Conservation (phyloP, 2,888 invertebrate species). For the Chymomyza caudatula region DNA sequence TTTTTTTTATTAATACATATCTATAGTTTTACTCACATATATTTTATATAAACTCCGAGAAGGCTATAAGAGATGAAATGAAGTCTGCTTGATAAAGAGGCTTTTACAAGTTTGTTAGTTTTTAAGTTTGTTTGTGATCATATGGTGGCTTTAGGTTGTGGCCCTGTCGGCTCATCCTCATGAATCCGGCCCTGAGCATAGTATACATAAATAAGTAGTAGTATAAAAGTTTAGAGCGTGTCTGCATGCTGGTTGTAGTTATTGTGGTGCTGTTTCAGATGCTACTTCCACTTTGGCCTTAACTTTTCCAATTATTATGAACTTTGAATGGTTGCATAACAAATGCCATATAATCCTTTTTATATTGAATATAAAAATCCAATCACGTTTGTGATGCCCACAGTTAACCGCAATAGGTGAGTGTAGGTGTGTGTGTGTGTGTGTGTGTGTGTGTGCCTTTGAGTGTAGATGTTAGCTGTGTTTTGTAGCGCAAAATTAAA, state of each 20-base stretch:
- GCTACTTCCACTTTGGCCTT: constrained; percentile 35
- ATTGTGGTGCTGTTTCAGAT: not conserved
- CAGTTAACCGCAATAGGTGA: constrained; percentile 11
- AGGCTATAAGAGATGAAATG: no score
- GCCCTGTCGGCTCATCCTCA: no score
- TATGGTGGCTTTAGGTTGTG: no score
- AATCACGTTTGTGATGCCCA: constrained; percentile 51
- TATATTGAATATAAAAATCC: constrained; percentile 71
- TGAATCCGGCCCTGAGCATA: not conserved
- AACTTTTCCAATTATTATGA: constrained; percentile 69
- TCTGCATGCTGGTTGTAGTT: not conserved
- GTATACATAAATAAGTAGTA: not conserved
- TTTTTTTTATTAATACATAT: no score
- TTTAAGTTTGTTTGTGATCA: no score
- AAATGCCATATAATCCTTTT: constrained; percentile 63
- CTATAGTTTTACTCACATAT: no score
- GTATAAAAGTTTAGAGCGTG: constrained; percentile 10
- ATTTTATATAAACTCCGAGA: no score
- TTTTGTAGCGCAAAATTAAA: constrained; percentile 52
- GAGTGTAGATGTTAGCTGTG: constrained; percentile 14
- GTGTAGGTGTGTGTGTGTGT: constrained; percentile 11
- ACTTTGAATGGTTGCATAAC: constrained; percentile 31
- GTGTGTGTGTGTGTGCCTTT: not conserved
- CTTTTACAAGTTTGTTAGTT: no score
- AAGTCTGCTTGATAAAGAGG: no score